Evolutionary conservation across 2,888 invertebrate genomes (phyloP).

Genomic region (Drosophila longiperda): DNA sequence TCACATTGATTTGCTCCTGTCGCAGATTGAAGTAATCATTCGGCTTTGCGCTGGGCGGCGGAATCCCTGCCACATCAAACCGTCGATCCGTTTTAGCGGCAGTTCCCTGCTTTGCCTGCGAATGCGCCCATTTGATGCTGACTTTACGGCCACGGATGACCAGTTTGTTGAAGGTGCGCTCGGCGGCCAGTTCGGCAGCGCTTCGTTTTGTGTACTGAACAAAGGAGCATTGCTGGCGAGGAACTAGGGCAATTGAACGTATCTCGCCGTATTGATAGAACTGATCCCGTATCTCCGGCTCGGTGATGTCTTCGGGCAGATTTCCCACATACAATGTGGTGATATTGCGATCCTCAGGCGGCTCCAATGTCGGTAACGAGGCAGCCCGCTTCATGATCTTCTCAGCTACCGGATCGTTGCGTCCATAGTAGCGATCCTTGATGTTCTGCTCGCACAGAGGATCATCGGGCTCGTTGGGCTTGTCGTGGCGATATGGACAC

Average conservation of each 20-base stretch:
- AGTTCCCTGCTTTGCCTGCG: conserved; percentile 90
- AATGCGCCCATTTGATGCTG: conserved; percentile 99
- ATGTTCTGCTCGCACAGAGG: conserved; percentile 97
- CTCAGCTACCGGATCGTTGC: conserved; percentile 97
- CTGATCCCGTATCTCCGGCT: conserved; percentile 96
- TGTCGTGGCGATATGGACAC: conserved; percentile 96
- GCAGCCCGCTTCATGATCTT: conserved; percentile 94
- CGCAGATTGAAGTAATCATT: conserved; percentile 89
- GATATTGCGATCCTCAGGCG: conserved; percentile 97
- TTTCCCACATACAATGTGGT: conserved; percentile 99
- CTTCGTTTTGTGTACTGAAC: conserved; percentile 96
- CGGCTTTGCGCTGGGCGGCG: conserved; percentile 88
- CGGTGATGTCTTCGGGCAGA: conserved; percentile 93
- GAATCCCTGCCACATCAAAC: conserved; percentile 90
- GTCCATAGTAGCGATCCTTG: conserved; percentile 95
- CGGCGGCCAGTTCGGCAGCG: conserved; percentile 97
- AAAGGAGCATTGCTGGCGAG: conserved; percentile 98
- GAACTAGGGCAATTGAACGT: conserved; percentile 95
- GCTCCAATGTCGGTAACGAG: conserved; percentile 96
- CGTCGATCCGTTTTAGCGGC: conserved; percentile 86
- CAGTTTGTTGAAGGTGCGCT: conserved; percentile 97
- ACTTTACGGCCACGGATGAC: conserved; percentile 92
- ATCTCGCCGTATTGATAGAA: conserved; percentile 99
- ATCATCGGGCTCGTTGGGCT: conserved; percentile 97
- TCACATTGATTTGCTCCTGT: conserved; percentile 83